Evolutionary conservation across 2,888 invertebrate species (phyloP).

Genomic region (Drosophila mercatorum): DNA sequence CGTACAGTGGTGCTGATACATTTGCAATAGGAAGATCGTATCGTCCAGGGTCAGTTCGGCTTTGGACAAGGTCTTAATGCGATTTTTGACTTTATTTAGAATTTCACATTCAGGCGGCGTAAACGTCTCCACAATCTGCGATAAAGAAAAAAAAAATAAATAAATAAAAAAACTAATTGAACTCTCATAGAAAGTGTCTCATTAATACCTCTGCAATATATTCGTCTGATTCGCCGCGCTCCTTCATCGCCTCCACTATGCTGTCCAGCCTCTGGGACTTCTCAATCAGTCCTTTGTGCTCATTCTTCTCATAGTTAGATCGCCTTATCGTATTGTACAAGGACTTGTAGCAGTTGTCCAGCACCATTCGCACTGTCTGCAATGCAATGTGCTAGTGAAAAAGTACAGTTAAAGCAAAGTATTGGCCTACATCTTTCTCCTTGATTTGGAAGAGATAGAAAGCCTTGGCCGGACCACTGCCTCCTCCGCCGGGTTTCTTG

Average conservation of each 20-base stretch:
- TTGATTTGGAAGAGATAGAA: conserved; percentile 91
- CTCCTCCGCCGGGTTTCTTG: conserved; percentile 88
- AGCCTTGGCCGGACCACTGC: conserved; percentile 92
- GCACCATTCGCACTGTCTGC: conserved; percentile 88
- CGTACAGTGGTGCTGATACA: conserved; percentile 88
- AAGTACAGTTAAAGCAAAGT: fast-evolving
- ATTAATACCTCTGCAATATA: conserved; percentile 90
- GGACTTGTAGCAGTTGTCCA: conserved; percentile 90
- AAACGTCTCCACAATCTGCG: conserved; percentile 89
- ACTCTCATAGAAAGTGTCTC: too few relatives aligned
- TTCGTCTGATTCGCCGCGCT: conserved; percentile 91
- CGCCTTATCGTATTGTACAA: conserved; percentile 89
- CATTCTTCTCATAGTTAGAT: conserved; percentile 87
- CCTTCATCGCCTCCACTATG: conserved; percentile 91
- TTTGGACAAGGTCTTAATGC: conserved; percentile 90
- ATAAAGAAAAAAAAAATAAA: background rate
- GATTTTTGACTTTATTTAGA: conserved; percentile 89
- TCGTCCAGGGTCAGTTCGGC: conserved; percentile 93
- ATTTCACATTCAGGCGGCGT: conserved; percentile 93
- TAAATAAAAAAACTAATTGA: background rate
- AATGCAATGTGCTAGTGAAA: conserved; percentile 50
- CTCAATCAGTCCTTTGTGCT: conserved; percentile 92
- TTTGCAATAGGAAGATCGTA: conserved; percentile 92
- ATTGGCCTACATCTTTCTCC: conserved; percentile 86
- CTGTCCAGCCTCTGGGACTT: conserved; percentile 94